phyloP scores from a whole-genome alignment of 2,797 vertebrate genomes.

The Paedocypris micromegethes region DNA sequence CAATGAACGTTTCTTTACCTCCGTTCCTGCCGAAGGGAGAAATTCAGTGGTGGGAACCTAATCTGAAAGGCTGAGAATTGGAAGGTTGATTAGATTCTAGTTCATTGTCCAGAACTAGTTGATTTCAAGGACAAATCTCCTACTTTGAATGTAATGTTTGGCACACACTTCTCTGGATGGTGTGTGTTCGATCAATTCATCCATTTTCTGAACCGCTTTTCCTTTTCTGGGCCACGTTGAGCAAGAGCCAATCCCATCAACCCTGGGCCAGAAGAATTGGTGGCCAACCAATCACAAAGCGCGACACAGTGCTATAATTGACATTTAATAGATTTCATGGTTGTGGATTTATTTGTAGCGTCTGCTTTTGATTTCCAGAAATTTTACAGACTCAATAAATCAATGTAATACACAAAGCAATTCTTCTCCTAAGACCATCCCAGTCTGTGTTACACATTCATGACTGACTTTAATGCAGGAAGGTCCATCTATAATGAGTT shows the following conservation, averaged over 20 bases:
- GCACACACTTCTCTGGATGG: neutral
- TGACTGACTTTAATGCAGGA: neutral
- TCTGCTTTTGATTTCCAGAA: no score
- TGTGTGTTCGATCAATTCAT: neutral
- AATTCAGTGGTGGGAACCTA: constrained; percentile 20
- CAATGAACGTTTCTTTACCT: constrained; percentile 37
- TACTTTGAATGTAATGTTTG: constrained; percentile 20
- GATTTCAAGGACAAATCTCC: constrained; percentile 31
- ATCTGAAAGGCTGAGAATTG: constrained; percentile 14
- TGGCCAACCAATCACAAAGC: no score
- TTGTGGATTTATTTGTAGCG: no score
- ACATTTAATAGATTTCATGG: no score
- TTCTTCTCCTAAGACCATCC: neutral
- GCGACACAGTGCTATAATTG: no score
- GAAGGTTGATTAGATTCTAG: constrained; percentile 34
- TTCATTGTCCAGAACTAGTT: constrained; percentile 31
- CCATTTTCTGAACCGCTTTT: no score
- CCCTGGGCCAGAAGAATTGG: no score
- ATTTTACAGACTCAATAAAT: no score
- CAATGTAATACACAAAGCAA: no score
- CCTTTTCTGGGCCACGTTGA: no score
- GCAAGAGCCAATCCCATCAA: no score
- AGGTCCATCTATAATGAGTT: constrained; percentile 34
- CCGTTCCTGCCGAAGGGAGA: neutral
- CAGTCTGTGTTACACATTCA: constrained; percentile 1